A percentile compares a stretch with the other conserved stretches of the same genome.
These are phyloP conservation scores for Chalcis sispes DNA, from an alignment of 2,888 invertebrate species.

Conservation along the genomic window DNA sequence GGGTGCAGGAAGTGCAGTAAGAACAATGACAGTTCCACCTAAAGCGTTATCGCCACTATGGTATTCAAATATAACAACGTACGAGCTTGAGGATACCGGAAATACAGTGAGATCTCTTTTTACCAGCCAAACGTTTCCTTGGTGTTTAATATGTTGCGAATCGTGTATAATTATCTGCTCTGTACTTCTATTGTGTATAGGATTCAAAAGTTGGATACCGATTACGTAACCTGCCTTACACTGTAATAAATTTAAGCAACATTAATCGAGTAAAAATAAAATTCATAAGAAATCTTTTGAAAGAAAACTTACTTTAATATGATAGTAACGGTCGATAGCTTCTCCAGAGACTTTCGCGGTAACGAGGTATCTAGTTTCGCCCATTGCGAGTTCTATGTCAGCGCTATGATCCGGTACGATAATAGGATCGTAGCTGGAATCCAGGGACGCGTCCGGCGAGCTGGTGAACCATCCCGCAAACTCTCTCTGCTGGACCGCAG, in stretches of 20 bases:
- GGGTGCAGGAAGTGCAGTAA: conserved; percentile 86
- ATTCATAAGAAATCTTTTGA: not conserved
- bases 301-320: conserved; percentile 67
- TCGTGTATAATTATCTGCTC: conserved; percentile 90
- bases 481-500: conserved; percentile 90
- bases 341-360: conserved; percentile 83
- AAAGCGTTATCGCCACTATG: conserved; percentile 86
- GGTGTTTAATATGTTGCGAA: conserved; percentile 81
- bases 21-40: conserved; percentile 88
- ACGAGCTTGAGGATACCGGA: conserved; percentile 91
- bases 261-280: not conserved
- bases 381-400: conserved; percentile 82
- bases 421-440: conserved; percentile 85
- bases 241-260: conserved; percentile 62
- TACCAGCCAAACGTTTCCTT: conserved; percentile 83
- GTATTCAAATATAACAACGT: conserved; percentile 87
- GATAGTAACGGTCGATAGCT: conserved; percentile 70
- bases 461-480: conserved; percentile 93
- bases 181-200: conserved; percentile 90
- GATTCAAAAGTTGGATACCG: conserved; percentile 93
- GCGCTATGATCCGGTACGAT: conserved; percentile 82
- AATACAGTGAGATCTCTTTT: conserved; percentile 92
- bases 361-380: conserved; percentile 88
- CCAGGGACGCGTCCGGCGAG: conserved; percentile 82
- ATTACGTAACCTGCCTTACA: conserved; percentile 91